Percentiles rank a stretch among this genome's conserved stretches.
These are phyloP conservation scores for Dasypolia templi DNA, from an alignment of 2,888 invertebrate genomes.

Conservation along the genomic window DNA sequence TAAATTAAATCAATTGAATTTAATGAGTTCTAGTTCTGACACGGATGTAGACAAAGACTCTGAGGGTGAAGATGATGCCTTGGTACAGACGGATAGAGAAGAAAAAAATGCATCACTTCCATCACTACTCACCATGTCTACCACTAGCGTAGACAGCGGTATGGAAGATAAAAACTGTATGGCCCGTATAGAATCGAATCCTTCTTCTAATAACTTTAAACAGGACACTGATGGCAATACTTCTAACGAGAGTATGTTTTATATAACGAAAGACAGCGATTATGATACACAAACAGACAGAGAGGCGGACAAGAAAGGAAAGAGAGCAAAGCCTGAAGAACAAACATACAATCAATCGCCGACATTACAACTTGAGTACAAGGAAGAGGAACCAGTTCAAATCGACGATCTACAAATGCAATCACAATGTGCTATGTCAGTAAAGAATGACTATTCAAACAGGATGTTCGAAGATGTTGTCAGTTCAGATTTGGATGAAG, in stretches of 20 bases:
- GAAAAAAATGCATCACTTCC: constrained; percentile 41
- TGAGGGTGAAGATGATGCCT: background rate
- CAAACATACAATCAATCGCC: constrained; percentile 7
- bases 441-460: constrained; percentile 48
- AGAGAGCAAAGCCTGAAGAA: background rate
- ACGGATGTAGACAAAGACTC: background rate
- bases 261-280: constrained; percentile 71
- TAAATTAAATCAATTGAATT: constrained; percentile 28
- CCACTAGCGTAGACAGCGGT: constrained; percentile 53
- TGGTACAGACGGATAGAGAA: constrained; percentile 9
- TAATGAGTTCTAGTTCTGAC: background rate
- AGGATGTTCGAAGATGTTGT: constrained; percentile 64
- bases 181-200: constrained; percentile 45
- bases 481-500: constrained; percentile 57
- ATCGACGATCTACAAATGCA: constrained; percentile 58
- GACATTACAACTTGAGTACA: constrained; percentile 46
- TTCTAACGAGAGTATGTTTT: constrained; percentile 72
- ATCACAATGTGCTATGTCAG: constrained; percentile 51
- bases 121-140: constrained; percentile 75
- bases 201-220: constrained; percentile 13
- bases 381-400: constrained; percentile 47
- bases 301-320: constrained; percentile 26
- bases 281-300: constrained; percentile 58
- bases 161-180: constrained; percentile 63
- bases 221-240: constrained; percentile 4